Base-by-base conservation (phyloP, 2,113 vertebrate genomes). In the Hippocampus comes region DNA sequence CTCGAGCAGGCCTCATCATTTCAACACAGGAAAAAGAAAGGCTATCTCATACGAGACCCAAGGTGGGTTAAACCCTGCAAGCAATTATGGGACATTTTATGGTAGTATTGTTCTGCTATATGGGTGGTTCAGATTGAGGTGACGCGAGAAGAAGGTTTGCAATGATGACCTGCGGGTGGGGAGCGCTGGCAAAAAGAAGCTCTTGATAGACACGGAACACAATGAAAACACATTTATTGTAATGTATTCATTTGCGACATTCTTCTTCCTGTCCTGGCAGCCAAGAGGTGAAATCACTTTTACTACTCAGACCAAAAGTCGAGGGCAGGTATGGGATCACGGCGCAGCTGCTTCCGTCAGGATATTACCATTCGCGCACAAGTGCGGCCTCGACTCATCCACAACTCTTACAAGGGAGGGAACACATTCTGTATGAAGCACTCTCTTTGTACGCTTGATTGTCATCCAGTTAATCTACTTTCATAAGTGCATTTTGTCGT, bases 311-410 rank as follows among this genome's bases (percentile, higher is more conserved):
- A 76, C 84, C 60, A 82, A 74, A 83, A 80, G 83, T 82, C 67
- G 1, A 76, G 82, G 87, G 84, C 84, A 89, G 89, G 86, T 90
- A 82, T 59, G 66, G 75, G 74, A 79, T 61, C 59, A 48, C 30
- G 56, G 41, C 27, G 74, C 89, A 90, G 87, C 86, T 90, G 89
- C 80, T 85, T 91, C 89, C 89, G 75, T 71, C 2, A 82, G 82
- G 86, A 86, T 75, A 12, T 51, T 72, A 60, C 10, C 64, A 9
- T 20, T 3, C 14, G 64, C 8, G 14, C 42, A 27, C 12, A 46
- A 48, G 42, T 48, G 15, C 72, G 49, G 76, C 42, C 57, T 67
- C 9, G 14, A 60, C 30, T 27, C 67, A 48, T 23, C 38, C 63
- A 59, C 21, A 15, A 25, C 23, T 66, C 41, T 3, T 21, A 66